Evolutionary conservation across 1,140 invertebrate genomes (phyloP).

Genomic region (Gryllus bimaculatus): DNA sequence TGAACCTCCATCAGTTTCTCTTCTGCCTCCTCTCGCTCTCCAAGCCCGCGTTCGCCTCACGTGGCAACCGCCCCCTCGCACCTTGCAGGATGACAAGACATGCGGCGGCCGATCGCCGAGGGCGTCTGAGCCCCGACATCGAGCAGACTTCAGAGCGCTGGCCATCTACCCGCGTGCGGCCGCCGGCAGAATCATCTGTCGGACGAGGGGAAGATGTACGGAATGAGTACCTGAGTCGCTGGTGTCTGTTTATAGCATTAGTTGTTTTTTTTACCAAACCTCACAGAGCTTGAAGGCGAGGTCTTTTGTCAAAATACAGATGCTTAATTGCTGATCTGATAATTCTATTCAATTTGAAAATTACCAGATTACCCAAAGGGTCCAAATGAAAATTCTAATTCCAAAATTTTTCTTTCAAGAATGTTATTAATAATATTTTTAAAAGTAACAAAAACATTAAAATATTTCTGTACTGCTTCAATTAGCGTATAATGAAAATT

Average conservation of each 20-base stretch:
- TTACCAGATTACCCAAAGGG: too few species aligned
- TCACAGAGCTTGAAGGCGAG: background rate
- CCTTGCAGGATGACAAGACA: slow-evolving; percentile 73
- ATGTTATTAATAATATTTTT: too few species aligned
- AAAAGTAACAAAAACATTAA: too few species aligned
- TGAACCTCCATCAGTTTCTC: too few species aligned
- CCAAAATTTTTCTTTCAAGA: too few species aligned
- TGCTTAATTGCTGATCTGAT: background rate
- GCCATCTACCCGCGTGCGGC: slow-evolving; percentile 98
- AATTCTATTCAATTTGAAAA: too few species aligned
- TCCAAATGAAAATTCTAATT: too few species aligned
- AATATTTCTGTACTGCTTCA: too few species aligned
- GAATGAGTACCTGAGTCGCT: slow-evolving; percentile 58
- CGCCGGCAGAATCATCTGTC: slow-evolving; percentile 99
- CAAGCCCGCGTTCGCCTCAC: too few species aligned
- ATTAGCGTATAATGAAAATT: too few species aligned
- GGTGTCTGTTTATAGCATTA: background rate
- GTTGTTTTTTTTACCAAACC: background rate
- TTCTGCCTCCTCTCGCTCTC: too few species aligned
- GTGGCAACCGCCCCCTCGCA: too few species aligned
- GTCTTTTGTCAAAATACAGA: background rate
- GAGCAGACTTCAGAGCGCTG: slow-evolving; percentile 98
- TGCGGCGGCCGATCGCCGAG: slow-evolving; percentile 93
- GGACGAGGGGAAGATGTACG: slow-evolving; percentile 99
- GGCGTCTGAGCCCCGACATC: slow-evolving; percentile 99